These are phyloP conservation scores for Drosophila sordidapex DNA, from an alignment of 2,888 invertebrate species.

Conservation along the genomic window DNA sequence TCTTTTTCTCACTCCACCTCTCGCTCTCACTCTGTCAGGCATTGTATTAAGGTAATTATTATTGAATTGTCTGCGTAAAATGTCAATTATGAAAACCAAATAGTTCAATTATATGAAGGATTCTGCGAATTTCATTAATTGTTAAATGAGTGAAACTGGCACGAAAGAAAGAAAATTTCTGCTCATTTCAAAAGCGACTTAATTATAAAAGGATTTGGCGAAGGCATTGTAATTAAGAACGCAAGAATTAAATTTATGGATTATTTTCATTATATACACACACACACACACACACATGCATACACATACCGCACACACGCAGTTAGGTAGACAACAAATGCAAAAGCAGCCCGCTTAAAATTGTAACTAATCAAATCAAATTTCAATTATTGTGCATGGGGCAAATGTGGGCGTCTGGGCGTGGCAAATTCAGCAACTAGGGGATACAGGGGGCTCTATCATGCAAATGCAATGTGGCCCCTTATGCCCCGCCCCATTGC, in stretches of 20 bases:
- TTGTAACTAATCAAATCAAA: slow-evolving; percentile 76
- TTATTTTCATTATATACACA: slow-evolving; percentile 31
- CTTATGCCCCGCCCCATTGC: slow-evolving; percentile 2
- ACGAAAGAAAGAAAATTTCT: background rate
- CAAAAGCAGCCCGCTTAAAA: slow-evolving; percentile 44
- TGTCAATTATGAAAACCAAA: slow-evolving; percentile 76
- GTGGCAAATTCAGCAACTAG: slow-evolving; percentile 30
- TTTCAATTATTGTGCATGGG: slow-evolving; percentile 71
- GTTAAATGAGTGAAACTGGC: slow-evolving; percentile 35
- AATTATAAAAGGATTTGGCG: slow-evolving; percentile 68
- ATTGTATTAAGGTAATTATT: slow-evolving; percentile 68
- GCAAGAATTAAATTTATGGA: slow-evolving; percentile 57
- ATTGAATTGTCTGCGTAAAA: slow-evolving; percentile 72
- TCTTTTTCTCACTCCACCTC: background rate
- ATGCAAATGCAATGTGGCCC: slow-evolving; percentile 52
- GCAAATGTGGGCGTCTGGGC: slow-evolving; percentile 25
- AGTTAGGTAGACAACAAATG: background rate
- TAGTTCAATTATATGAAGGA: slow-evolving; percentile 67
- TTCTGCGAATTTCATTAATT: slow-evolving; percentile 51
- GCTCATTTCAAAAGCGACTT: slow-evolving; percentile 53
- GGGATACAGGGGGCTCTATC: slow-evolving; percentile 5
- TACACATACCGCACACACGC: background rate
- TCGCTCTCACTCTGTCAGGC: slow-evolving; percentile 22
- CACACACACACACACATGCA: background rate
- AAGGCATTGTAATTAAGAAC: slow-evolving; percentile 50